Conservation (phyloP, 2,888 invertebrate genomes). For the Axea sp. region DNA sequence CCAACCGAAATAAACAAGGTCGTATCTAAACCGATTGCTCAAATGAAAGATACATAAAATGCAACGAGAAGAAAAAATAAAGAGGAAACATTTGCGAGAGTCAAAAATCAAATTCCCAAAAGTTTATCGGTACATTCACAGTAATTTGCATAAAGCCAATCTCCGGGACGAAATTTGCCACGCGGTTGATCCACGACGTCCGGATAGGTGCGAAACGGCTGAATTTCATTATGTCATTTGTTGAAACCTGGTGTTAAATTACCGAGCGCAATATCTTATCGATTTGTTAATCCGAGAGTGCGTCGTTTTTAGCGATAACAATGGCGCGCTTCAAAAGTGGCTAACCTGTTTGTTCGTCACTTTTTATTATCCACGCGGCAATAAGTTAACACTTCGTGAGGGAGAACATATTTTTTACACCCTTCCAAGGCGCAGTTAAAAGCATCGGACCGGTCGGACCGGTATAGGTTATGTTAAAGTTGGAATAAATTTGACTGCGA, state of each 20-base stretch:
- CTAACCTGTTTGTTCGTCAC: constrained; percentile 18
- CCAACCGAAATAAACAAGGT: too few species aligned
- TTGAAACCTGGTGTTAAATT: constrained; percentile 25
- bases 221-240: constrained; percentile 43
- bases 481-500: constrained; percentile 63
- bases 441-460: constrained; percentile 55
- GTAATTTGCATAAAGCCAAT: too few species aligned
- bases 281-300: constrained; percentile 50
- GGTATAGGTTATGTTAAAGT: constrained; percentile 55
- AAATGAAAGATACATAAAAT: too few species aligned
- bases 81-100: too few species aligned
- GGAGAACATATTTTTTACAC: constrained; percentile 28
- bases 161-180: too few species aligned
- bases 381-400: constrained; percentile 57
- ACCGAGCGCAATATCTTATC: constrained; percentile 42
- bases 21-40: too few species aligned
- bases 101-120: too few species aligned
- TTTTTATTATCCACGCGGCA: constrained; percentile 33
- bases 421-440: constrained; percentile 48
- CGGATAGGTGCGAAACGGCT: constrained; percentile 25
- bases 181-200: too few species aligned
- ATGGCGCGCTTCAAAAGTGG: constrained; percentile 35
- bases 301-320: constrained; percentile 57
- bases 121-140: too few species aligned
- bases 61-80: too few species aligned